Conservation (phyloP, 2,888 invertebrate genomes). For the Cantharis lateralis region DNA sequence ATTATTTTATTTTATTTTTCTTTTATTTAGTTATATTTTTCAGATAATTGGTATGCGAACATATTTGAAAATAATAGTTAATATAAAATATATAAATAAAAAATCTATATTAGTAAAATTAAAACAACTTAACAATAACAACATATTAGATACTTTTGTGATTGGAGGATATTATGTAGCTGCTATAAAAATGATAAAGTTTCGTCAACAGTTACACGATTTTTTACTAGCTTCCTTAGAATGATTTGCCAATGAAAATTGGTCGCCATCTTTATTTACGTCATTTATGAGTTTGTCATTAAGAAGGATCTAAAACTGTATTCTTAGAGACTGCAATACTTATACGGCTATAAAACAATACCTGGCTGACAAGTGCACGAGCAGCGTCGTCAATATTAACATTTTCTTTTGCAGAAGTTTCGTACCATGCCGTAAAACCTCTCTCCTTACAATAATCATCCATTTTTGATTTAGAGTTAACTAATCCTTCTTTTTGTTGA, state of each 20-base stretch:
- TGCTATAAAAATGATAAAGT: not conserved
- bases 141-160: not conserved
- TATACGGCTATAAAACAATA: constrained; percentile 51
- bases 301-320: constrained; percentile 70
- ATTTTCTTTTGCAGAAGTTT: constrained; percentile 95
- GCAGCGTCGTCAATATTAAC: constrained; percentile 96
- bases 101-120: constrained; percentile 2
- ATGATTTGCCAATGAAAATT: constrained; percentile 63
- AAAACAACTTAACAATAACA: not conserved
- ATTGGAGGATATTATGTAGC: not conserved
- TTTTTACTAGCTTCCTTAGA: constrained; percentile 37
- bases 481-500: constrained; percentile 86
- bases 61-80: not conserved
- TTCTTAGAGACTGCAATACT: not conserved
- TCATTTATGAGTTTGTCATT: constrained; percentile 78
- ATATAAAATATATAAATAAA: constrained; percentile 1
- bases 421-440: constrained; percentile 93
- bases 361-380: constrained; percentile 87
- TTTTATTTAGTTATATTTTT: not conserved
- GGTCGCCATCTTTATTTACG: constrained; percentile 67
- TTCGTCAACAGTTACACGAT: constrained; percentile 43
- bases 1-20: not conserved
- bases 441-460: constrained; percentile 92
- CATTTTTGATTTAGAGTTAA: constrained; percentile 83
- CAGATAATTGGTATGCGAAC: not conserved